phyloP scores from a whole-genome alignment of 2,888 invertebrate species.

The Pyrochroa serraticornis region DNA sequence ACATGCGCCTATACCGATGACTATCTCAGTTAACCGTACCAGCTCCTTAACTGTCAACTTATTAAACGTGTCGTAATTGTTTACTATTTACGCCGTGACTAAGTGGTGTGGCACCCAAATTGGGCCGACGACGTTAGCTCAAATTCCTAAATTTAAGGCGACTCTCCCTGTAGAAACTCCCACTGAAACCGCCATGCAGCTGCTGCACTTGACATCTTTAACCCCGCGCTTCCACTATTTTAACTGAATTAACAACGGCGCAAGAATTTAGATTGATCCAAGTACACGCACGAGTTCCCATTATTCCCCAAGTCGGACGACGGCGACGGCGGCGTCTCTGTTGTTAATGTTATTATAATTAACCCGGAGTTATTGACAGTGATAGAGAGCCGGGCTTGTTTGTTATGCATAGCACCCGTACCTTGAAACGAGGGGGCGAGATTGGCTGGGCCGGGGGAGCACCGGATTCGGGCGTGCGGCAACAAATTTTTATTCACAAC shows the following conservation, averaged over 20 bases:
- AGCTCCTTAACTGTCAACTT: conserved; percentile 17
- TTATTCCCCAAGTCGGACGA: too few species aligned
- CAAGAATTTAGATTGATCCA: conserved; percentile 22
- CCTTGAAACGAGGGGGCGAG: too few species aligned
- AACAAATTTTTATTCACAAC: too few species aligned
- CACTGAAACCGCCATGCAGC: conserved; percentile 3
- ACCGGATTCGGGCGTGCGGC: too few species aligned
- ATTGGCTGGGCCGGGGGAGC: too few species aligned
- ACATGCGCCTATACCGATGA: conserved; percentile 5
- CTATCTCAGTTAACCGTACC: conserved; percentile 19
- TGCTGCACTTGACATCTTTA: conserved; percentile 27
- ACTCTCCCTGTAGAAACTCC: neutral
- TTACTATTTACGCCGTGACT: conserved; percentile 24
- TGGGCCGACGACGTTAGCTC: conserved; percentile 6
- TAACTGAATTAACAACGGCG: conserved; percentile 14
- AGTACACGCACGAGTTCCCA: neutral
- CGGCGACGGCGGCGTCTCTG: too few species aligned
- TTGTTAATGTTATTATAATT: conserved; percentile 10
- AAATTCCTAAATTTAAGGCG: conserved; percentile 17
- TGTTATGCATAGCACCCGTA: conserved; percentile 14
- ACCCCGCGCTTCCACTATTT: conserved; percentile 15
- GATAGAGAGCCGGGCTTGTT: conserved; percentile 10
- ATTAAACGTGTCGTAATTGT: conserved; percentile 26
- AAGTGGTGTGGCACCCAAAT: conserved; percentile 21
- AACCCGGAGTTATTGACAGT: conserved; percentile 15